These are phyloP conservation scores for Diadegma fenestrale DNA, from an alignment of 2,888 invertebrate genomes.

Conservation along the genomic window DNA sequence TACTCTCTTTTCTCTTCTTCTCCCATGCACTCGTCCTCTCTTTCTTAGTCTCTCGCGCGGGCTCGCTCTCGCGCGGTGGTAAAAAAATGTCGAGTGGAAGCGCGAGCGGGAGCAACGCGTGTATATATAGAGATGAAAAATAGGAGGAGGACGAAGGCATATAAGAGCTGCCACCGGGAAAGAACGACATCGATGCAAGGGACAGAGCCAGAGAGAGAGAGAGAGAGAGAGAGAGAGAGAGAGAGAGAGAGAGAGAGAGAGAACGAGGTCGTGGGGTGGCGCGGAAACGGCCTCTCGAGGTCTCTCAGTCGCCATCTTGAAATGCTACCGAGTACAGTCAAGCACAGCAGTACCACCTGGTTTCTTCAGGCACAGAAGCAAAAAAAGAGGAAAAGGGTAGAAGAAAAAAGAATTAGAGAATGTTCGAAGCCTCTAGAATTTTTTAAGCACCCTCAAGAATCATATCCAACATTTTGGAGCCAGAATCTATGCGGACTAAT, in stretches of 20 bases:
- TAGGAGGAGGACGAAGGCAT: constrained; percentile 48
- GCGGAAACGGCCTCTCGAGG: constrained; percentile 82
- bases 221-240: constrained; percentile 69
- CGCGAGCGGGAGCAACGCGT: constrained; percentile 71
- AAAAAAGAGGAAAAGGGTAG: constrained; percentile 24
- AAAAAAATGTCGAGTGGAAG: constrained; percentile 80
- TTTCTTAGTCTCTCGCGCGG: constrained; percentile 69
- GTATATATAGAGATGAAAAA: constrained; percentile 49
- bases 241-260: constrained; percentile 70
- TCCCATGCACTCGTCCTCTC: constrained; percentile 9
- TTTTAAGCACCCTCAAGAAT: constrained; percentile 39
- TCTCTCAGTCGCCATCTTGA: constrained; percentile 83
- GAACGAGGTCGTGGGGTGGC: constrained; percentile 74
- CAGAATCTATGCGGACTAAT: neutral
- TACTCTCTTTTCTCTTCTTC: constrained; percentile 42
- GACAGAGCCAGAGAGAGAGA: constrained; percentile 51
- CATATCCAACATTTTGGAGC: constrained; percentile 29
- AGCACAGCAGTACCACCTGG: constrained; percentile 72
- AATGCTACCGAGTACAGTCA: constrained; percentile 81
- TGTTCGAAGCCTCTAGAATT: constrained; percentile 44
- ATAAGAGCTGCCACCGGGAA: constrained; percentile 58
- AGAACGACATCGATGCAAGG: constrained; percentile 36
- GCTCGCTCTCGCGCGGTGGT: constrained; percentile 76
- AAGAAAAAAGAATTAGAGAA: constrained; percentile 37
- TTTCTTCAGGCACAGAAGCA: constrained; percentile 27